Conservation (phyloP, 2,797 vertebrate genomes). For the Alcedo atthis region DNA sequence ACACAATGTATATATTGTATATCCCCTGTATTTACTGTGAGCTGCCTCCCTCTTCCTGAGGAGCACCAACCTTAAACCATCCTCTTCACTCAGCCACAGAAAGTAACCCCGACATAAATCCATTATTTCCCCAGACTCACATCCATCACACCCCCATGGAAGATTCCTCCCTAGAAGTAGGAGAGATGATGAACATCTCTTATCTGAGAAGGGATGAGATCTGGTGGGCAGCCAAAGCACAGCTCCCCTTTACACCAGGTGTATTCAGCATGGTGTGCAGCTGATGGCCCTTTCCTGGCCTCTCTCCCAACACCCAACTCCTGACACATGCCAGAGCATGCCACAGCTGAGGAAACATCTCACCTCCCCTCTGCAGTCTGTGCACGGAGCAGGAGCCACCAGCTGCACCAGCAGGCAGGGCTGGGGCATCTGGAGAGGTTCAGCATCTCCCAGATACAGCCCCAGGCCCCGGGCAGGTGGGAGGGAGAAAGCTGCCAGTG, state of each 20-base stretch:
- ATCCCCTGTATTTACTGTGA: background rate
- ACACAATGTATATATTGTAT: background rate
- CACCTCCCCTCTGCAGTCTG: background rate
- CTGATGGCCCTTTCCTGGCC: background rate
- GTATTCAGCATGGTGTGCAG: background rate
- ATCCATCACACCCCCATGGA: background rate
- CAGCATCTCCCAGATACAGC: background rate
- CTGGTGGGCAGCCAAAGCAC: background rate
- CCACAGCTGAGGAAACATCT: background rate
- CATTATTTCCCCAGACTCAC: background rate
- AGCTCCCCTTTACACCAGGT: background rate
- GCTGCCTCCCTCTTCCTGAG: background rate
- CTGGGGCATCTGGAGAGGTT: too few relatives aligned
- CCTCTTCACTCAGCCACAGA: background rate
- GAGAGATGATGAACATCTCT: background rate
- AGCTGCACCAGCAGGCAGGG: background rate
- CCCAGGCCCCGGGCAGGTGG: background rate
- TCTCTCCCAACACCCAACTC: background rate
- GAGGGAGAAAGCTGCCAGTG: fast-evolving
- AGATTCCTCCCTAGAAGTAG: background rate
- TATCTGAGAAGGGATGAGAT: background rate
- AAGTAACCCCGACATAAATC: background rate
- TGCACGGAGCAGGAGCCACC: background rate
- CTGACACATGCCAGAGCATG: background rate
- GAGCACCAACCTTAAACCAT: background rate